phyloP scores from a whole-genome alignment of 1,140 invertebrate species.

The Daktulosphaira vitifoliae region DNA sequence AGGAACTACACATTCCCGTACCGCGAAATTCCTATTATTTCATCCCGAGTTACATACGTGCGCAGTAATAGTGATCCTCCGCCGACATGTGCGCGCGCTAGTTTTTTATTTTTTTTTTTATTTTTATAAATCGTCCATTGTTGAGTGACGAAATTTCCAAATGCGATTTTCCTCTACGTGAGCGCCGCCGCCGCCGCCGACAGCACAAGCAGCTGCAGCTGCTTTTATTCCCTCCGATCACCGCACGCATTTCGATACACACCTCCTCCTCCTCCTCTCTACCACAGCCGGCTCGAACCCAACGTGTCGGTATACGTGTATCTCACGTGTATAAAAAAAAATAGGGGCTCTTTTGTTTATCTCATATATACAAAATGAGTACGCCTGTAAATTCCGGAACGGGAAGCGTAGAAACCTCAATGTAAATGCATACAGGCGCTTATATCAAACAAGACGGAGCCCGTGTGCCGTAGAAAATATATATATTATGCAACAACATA shows the following conservation, averaged over 20 bases:
- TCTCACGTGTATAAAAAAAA: not conserved
- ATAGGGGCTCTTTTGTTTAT: constrained; percentile 31
- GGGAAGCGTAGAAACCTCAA: constrained; percentile 20
- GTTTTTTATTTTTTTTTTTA: too few species aligned
- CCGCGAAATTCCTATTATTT: too few species aligned
- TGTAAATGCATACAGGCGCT: too few species aligned
- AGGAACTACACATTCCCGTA: too few species aligned
- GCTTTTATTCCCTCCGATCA: not conserved
- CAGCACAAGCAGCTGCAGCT: not conserved
- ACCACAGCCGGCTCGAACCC: not conserved
- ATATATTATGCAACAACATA: not conserved
- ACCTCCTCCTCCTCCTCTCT: not conserved
- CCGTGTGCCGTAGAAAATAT: too few species aligned
- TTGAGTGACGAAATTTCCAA: not conserved
- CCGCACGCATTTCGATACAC: not conserved
- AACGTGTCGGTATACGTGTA: not conserved
- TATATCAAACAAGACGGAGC: too few species aligned
- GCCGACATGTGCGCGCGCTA: too few species aligned
- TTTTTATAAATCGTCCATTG: too few species aligned
- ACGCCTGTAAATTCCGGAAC: constrained; percentile 5
- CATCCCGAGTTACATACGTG: too few species aligned
- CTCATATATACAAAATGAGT: not conserved
- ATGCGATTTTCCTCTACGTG: constrained; percentile 11
- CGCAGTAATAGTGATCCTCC: too few species aligned
- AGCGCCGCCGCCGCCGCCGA: not conserved